phyloP scores from a whole-genome alignment of 1,140 invertebrate species.

The Tetragonula clypearis region DNA sequence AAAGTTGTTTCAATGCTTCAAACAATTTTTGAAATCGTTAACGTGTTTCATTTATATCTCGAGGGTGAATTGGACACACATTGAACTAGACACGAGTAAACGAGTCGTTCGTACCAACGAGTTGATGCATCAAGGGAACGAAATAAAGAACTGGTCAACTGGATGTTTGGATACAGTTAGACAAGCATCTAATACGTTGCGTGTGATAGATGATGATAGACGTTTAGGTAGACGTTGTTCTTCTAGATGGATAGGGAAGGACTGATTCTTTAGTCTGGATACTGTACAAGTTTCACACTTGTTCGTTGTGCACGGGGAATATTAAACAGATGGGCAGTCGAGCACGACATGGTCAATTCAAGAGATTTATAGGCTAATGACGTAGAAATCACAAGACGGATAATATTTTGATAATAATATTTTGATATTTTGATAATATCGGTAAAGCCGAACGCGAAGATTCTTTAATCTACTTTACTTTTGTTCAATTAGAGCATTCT shows the following conservation, averaged over 20 bases:
- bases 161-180: constrained; percentile 22
- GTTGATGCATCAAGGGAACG: constrained; percentile 2
- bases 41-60: too few relatives aligned
- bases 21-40: background rate
- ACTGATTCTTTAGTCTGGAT: background rate
- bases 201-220: constrained; percentile 28
- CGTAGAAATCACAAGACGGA: background rate
- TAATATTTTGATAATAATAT: background rate
- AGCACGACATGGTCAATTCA: background rate
- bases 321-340: background rate
- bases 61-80: background rate
- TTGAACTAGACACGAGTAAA: background rate
- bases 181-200: constrained; percentile 17
- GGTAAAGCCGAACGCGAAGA: background rate
- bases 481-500: background rate
- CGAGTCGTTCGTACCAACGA: background rate
- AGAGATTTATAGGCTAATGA: constrained; percentile 7
- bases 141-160: constrained; percentile 9
- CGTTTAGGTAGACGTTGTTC: constrained; percentile 5
- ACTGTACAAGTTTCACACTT: background rate
- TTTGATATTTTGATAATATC: background rate
- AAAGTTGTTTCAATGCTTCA: too few relatives aligned
- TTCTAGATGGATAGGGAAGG: background rate
- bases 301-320: background rate
- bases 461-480: background rate